These are phyloP conservation scores for Tachysurus vachellii DNA, from an alignment of 2,113 vertebrate genomes.

Conservation along the genomic window DNA sequence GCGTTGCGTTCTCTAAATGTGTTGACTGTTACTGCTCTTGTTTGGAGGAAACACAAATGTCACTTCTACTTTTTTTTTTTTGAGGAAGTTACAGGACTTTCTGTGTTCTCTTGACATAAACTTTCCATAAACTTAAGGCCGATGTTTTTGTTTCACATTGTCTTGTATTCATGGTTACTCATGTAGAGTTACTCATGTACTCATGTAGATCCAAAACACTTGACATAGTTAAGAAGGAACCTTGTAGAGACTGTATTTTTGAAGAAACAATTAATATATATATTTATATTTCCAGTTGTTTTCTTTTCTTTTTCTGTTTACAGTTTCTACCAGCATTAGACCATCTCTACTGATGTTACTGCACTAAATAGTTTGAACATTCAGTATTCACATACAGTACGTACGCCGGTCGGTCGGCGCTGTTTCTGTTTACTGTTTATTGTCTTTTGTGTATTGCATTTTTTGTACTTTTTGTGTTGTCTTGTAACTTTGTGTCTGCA, in stretches of 20 bases:
- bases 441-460: too few species aligned
- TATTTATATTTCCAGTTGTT: too few species aligned
- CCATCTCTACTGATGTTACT: neutral
- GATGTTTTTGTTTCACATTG: neutral
- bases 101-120: slow-evolving; percentile 13
- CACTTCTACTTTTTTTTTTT: slow-evolving; percentile 18
- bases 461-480: too few species aligned
- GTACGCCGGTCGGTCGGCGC: too few species aligned
- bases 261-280: neutral
- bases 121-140: neutral
- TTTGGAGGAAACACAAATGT: slow-evolving; percentile 36
- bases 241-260: neutral
- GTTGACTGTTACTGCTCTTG: neutral
- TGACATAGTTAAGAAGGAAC: neutral
- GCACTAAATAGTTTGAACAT: too few species aligned
- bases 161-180: neutral
- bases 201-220: too few species aligned
- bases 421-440: too few species aligned
- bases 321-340: neutral
- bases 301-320: neutral
- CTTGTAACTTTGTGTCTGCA: too few species aligned
- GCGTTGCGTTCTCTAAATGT: slow-evolving; percentile 6
- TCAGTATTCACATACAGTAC: too few species aligned
- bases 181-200: too few species aligned
- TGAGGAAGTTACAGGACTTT: slow-evolving; percentile 30